A percentile compares a stretch with the other conserved stretches of the same genome.
phyloP scores from a whole-genome alignment of 2,888 invertebrate species.

The Spodoptera exigua region DNA sequence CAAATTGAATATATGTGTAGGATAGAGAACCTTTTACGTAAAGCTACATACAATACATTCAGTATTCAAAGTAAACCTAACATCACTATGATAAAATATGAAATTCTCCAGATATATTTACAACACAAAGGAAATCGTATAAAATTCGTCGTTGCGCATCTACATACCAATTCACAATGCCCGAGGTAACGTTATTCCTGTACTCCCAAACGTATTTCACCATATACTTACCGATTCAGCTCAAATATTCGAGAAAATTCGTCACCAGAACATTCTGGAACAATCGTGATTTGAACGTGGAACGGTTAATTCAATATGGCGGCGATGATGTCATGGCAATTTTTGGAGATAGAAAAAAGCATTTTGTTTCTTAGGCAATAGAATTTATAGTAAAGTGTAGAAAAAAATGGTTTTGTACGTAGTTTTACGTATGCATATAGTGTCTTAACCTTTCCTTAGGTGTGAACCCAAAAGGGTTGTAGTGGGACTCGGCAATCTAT shows the following conservation, averaged over 20 bases:
- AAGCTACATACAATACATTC: slow-evolving; percentile 1
- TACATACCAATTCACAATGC: slow-evolving; percentile 25
- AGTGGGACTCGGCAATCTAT: too few species aligned
- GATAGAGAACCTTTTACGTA: background rate
- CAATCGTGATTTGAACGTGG: slow-evolving; percentile 33
- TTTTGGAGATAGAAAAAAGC: background rate
- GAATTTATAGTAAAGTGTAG: background rate
- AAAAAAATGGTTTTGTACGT: background rate
- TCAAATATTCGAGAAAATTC: slow-evolving; percentile 16
- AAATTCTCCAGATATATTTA: slow-evolving; percentile 24
- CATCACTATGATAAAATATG: slow-evolving; percentile 55
- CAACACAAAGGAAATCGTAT: slow-evolving; percentile 35
- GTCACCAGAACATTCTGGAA: slow-evolving; percentile 24
- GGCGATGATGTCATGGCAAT: slow-evolving; percentile 17
- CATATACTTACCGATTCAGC: slow-evolving; percentile 11
- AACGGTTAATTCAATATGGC: slow-evolving; percentile 24
- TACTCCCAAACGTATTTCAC: slow-evolving; percentile 17
- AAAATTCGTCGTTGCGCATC: slow-evolving; percentile 22
- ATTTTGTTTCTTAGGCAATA: slow-evolving; percentile 2
- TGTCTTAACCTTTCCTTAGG: too few species aligned
- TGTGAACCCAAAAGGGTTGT: too few species aligned
- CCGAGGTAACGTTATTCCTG: slow-evolving; percentile 21
- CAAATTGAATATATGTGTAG: background rate
- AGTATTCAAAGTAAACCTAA: slow-evolving; percentile 9
- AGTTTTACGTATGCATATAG: too few species aligned